phyloP scores from a whole-genome alignment of 2,797 vertebrate genomes.

The Oreochromis mossambicus region DNA sequence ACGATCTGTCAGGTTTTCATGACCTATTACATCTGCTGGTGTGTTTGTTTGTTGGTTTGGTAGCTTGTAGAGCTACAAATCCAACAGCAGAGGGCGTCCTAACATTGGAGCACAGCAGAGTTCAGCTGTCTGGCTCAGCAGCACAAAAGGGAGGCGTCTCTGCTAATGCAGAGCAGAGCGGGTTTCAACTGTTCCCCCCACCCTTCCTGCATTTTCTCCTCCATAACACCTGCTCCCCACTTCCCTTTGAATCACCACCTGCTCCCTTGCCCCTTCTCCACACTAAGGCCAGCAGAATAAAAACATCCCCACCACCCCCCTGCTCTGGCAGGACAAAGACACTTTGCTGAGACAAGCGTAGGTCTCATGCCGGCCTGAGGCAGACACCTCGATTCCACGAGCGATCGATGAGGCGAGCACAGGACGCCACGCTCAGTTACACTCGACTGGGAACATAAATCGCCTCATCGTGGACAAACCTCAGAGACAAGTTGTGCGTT shows the following conservation, averaged over 20 bases:
- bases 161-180: not conserved
- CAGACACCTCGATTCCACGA: not conserved
- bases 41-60: not conserved
- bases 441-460: not conserved
- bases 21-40: not conserved
- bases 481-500: slow-evolving; percentile 16
- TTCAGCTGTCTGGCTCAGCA: slow-evolving; percentile 19
- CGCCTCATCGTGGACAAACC: slow-evolving; percentile 4
- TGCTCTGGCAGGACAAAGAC: slow-evolving; percentile 48
- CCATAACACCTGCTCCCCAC: slow-evolving; percentile 4
- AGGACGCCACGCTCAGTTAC: not conserved
- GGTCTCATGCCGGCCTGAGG: not conserved
- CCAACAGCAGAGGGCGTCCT: slow-evolving; percentile 53
- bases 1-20: not conserved
- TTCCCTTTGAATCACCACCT: not conserved
- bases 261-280: not conserved
- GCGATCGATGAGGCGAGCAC: slow-evolving; percentile 2
- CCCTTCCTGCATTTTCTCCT: not conserved
- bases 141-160: slow-evolving; percentile 51
- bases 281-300: not conserved
- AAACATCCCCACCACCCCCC: not conserved
- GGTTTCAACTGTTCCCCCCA: not conserved
- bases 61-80: not conserved
- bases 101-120: not conserved
- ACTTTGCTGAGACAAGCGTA: slow-evolving; percentile 11